A percentile compares a stretch with the other conserved stretches of the same genome.
These are phyloP conservation scores for Molossus molossus DNA, from an alignment of 2,797 vertebrate genomes.

Conservation along the genomic window DNA sequence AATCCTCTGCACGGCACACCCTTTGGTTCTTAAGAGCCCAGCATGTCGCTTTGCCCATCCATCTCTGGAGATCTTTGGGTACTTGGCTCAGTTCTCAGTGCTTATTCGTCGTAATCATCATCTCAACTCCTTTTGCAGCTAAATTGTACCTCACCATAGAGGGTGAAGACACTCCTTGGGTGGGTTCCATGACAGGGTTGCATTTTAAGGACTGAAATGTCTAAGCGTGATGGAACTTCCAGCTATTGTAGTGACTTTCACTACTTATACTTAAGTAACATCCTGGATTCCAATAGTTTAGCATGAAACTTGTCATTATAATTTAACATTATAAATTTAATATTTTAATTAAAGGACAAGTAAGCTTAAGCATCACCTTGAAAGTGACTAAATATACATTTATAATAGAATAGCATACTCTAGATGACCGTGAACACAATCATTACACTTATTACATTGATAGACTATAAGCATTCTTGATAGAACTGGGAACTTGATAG, in stretches of 20 bases:
- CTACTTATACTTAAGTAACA: background rate
- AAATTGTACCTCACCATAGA: background rate
- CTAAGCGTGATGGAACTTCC: background rate
- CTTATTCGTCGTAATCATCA: background rate
- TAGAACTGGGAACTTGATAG: background rate
- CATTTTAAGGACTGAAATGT: background rate
- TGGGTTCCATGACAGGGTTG: background rate
- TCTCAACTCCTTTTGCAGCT: background rate
- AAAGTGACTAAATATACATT: background rate
- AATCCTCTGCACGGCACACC: background rate
- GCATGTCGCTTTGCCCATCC: background rate
- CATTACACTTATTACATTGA: background rate
- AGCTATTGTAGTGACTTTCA: background rate
- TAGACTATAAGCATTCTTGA: background rate
- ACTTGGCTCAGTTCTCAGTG: background rate
- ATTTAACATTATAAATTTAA: background rate
- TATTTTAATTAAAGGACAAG: constrained; percentile 21
- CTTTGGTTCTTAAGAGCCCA: background rate
- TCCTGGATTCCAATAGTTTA: background rate
- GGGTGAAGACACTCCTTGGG: background rate
- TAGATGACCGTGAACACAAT: background rate
- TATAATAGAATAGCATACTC: background rate
- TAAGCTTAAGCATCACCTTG: constrained; percentile 6
- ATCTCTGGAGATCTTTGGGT: background rate
- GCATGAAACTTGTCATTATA: background rate